A percentile compares a stretch with the other conserved stretches of the same genome.
phyloP scores from a whole-genome alignment of 1,140 invertebrate genomes.

The Diabrotica virgifera region DNA sequence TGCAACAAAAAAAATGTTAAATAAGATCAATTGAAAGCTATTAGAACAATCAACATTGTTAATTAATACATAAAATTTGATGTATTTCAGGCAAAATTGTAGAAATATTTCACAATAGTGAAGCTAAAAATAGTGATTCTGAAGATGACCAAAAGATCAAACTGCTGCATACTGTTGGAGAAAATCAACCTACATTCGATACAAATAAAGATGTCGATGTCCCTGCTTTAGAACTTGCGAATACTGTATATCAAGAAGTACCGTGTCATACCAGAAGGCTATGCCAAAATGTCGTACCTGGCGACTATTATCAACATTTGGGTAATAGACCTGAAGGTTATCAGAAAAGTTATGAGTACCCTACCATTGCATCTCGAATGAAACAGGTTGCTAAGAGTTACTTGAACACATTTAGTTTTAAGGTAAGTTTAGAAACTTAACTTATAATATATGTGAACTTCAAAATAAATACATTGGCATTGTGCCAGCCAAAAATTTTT shows the following conservation, averaged over 20 bases:
- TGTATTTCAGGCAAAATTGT: constrained; percentile 41
- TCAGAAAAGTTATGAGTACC: constrained; percentile 50
- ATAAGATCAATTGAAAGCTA: too few relatives aligned
- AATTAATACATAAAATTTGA: too few relatives aligned
- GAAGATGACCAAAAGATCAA: constrained; percentile 34
- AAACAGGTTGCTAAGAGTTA: constrained; percentile 52
- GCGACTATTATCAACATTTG: constrained; percentile 18
- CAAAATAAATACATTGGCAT: too few relatives aligned
- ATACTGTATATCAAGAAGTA: background rate
- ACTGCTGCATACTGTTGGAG: background rate
- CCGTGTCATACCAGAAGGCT: background rate
- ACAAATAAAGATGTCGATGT: constrained; percentile 10
- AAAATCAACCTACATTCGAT: background rate
- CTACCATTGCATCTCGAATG: constrained; percentile 53
- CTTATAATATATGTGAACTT: too few relatives aligned
- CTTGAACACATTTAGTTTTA: constrained; percentile 50
- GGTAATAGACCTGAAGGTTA: constrained; percentile 26
- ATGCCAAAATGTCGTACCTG: background rate
- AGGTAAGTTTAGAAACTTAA: constrained; percentile 31
- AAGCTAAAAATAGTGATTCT: constrained; percentile 44
- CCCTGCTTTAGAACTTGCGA: constrained; percentile 16
- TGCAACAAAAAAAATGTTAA: too few relatives aligned
- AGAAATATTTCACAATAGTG: constrained; percentile 52
- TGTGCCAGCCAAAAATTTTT: too few relatives aligned
- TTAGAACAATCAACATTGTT: too few relatives aligned